Percentiles rank a stretch among this genome's conserved stretches.
phyloP scores from a whole-genome alignment of 1,140 invertebrate genomes.

The Drosophila willistoni region DNA sequence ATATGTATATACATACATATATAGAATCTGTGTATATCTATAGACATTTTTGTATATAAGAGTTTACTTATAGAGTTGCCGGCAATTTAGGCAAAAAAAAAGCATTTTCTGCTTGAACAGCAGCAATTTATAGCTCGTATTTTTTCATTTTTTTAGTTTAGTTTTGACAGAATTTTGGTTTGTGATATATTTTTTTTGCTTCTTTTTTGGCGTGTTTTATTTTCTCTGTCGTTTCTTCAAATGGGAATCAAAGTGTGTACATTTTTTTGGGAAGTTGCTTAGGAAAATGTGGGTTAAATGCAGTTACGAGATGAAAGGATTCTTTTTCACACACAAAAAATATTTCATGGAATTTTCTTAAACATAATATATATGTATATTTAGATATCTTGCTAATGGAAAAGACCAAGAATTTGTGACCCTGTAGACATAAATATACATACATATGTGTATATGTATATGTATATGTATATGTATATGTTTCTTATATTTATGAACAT shows the following conservation, averaged over 20 bases:
- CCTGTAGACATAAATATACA: neutral
- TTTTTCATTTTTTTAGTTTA: constrained; percentile 30
- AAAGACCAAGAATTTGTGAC: constrained; percentile 5
- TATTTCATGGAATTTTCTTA: neutral
- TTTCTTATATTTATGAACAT: neutral
- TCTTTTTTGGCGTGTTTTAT: neutral
- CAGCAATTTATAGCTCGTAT: constrained; percentile 56
- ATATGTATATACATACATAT: constrained; percentile 28
- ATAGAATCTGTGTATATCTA: constrained; percentile 4
- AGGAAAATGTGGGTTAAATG: neutral
- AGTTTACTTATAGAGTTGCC: constrained; percentile 35
- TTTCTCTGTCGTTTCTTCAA: too few relatives aligned
- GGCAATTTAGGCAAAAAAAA: constrained; percentile 49
- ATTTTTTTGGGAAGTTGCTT: constrained; percentile 12
- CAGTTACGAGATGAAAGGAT: neutral
- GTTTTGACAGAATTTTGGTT: constrained; percentile 22
- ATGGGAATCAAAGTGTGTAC: constrained; percentile 8
- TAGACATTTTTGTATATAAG: constrained; percentile 28
- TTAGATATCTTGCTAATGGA: constrained; percentile 7
- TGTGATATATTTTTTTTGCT: too few relatives aligned
- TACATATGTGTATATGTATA: neutral
- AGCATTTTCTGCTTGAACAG: constrained; percentile 25
- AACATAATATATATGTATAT: neutral
- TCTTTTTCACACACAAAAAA: neutral
- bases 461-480: too few relatives aligned